Evolutionary conservation across 2,113 vertebrate genomes (phyloP).

Genomic region (Herpetotheres cachinnans): DNA sequence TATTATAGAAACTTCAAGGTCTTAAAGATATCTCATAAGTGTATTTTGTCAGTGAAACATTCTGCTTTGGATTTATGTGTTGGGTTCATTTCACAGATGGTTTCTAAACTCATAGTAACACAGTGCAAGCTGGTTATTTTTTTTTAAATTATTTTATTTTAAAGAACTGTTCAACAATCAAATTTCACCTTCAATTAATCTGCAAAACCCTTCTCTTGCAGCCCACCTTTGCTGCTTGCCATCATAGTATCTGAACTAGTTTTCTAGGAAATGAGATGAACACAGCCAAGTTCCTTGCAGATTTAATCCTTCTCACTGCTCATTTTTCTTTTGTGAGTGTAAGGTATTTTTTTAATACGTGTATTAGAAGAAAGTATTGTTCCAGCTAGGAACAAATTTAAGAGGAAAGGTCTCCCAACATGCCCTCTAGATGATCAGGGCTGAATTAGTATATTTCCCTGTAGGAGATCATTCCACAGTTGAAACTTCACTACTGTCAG

Average conservation of each 20-base stretch:
- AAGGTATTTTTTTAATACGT: not conserved
- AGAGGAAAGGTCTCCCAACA: not conserved
- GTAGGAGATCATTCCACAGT: not conserved
- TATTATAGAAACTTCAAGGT: constrained; percentile 18
- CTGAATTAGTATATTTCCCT: not conserved
- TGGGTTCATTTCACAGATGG: not conserved
- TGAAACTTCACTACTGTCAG: not conserved
- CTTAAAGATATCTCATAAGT: not conserved
- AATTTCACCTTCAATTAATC: not conserved
- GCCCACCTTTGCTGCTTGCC: not conserved
- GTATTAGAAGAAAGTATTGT: not conserved
- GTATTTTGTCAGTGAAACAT: constrained; percentile 10
- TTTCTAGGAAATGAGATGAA: not conserved
- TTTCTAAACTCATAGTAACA: not conserved
- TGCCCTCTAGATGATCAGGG: not conserved
- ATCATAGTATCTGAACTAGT: not conserved
- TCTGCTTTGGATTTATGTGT: not conserved
- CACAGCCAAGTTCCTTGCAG: not conserved
- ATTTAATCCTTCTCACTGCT: not conserved
- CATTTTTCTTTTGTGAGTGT: not conserved
- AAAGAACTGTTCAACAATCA: not conserved
- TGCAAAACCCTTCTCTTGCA: not conserved
- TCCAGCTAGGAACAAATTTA: not conserved
- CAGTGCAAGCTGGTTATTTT: not conserved
- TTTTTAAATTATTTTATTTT: not conserved